Evolutionary conservation across 1,140 invertebrate genomes (phyloP).

Genomic region (Lerema accius): DNA sequence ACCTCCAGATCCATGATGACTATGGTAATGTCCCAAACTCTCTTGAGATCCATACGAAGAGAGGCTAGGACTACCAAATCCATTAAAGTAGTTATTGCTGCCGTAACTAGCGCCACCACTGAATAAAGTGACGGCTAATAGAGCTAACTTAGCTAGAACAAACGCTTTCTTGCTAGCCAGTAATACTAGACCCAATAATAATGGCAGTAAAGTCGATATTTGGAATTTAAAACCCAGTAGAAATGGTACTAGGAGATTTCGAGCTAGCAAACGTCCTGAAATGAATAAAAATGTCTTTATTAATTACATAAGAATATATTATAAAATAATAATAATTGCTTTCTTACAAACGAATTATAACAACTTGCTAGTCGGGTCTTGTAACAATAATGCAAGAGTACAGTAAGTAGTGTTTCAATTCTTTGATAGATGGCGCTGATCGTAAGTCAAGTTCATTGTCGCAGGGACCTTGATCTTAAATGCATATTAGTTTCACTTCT

Average conservation of each 20-base stretch:
- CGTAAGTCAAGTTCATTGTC: slow-evolving; percentile 36
- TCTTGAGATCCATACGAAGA: slow-evolving; percentile 62
- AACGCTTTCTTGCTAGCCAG: slow-evolving; percentile 89
- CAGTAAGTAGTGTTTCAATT: neutral
- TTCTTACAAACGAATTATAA: no score
- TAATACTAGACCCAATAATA: slow-evolving; percentile 87
- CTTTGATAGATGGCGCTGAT: slow-evolving; percentile 40
- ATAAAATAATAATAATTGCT: neutral
- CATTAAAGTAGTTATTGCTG: slow-evolving; percentile 53
- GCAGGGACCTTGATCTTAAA: slow-evolving; percentile 29
- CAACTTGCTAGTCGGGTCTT: no score
- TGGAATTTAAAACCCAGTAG: slow-evolving; percentile 90
- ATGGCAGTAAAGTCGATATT: slow-evolving; percentile 86
- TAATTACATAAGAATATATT: slow-evolving; percentile 6
- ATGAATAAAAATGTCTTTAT: slow-evolving; percentile 55
- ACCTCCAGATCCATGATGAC: slow-evolving; percentile 60
- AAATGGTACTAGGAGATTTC: slow-evolving; percentile 87
- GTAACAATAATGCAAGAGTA: no score
- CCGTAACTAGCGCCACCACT: slow-evolving; percentile 79
- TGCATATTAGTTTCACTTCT: slow-evolving; percentile 16
- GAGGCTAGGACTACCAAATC: slow-evolving; percentile 51
- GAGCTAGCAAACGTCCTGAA: slow-evolving; percentile 87
- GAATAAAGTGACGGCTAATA: slow-evolving; percentile 86
- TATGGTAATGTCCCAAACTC: slow-evolving; percentile 54
- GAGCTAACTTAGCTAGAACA: slow-evolving; percentile 87